Base-by-base conservation (phyloP, 2,888 invertebrate genomes). In the Macrophya annulata region DNA sequence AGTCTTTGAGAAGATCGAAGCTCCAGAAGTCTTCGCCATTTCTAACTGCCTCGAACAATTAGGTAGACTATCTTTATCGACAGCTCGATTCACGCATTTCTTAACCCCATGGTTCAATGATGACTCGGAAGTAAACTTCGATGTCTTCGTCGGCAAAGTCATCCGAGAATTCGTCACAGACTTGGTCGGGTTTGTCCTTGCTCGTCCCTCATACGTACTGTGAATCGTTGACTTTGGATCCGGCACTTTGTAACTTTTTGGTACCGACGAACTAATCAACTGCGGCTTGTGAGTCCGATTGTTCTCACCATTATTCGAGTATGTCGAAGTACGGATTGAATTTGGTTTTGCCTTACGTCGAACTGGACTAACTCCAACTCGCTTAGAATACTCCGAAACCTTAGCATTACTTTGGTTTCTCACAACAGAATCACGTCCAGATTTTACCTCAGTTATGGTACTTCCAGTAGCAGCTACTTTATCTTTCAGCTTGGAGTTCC, bases 11-110 rank as follows among this genome's bases (percentile, higher is more conserved):
- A 9, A 5, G 9, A 17, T 37, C 51, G 9, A 1, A 55, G 25
- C 25, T 21, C 21, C 76, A 25, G 15, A 83, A 37, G n/a, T 83
- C 12, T 68, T 48, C 31, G 83, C 15, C 10, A 65, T 45, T 25
- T 85, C 55, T 15, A 79, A 37, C 71, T 81, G 55, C 40, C 81
- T 82, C 21, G 85, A 85, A n/a, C 68, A 72, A 71, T 72, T 85
- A 15, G 85, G 68, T 21, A 85, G 25, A 71, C 81, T 85, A 48
- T 85, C 81, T 71, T 77, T 55, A 25, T 79, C 77, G 45, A 79
- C 81, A n/a, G 81, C 72, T 43, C 31, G n/a, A 21, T 55, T 55
- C 15, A 59, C 71, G 55, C 15, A 82, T 43, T 45, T 82, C 6
- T 25, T 71, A 0, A 37, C 21, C 9, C 25, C 72, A 15, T 51